A percentile compares a stretch with the other conserved stretches of the same genome.
Evolutionary conservation across 2,888 invertebrate species (phyloP).

Genomic region (Neoitamus cyanurus): DNA sequence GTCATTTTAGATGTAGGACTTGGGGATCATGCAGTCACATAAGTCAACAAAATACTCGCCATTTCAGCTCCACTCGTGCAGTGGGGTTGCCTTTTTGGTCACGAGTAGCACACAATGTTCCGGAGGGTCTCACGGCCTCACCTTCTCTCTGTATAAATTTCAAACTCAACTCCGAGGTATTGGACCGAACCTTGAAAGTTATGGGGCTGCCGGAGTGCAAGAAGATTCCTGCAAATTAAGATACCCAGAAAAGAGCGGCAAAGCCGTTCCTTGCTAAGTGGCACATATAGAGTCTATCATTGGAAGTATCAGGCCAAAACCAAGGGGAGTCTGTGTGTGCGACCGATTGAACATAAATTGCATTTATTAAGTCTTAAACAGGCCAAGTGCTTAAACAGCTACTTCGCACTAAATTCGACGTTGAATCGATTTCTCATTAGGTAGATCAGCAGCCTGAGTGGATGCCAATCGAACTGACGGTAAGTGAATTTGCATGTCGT

Average conservation of each 20-base stretch:
- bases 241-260: not conserved
- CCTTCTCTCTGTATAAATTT: not conserved
- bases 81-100: not conserved
- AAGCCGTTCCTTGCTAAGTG: not conserved
- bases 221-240: not conserved
- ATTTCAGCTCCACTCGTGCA: not conserved
- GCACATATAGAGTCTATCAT: not conserved
- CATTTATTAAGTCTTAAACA: conserved; percentile 2
- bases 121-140: not conserved
- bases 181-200: not conserved
- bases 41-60: conserved; percentile 16
- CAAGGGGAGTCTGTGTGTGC: not conserved
- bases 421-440: conserved; percentile 29
- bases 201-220: not conserved
- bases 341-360: conserved; percentile 16
- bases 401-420: not conserved
- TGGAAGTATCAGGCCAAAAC: not conserved
- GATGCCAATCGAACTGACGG: conserved; percentile 14
- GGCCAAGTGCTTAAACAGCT: not conserved
- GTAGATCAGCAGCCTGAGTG: not conserved
- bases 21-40: not conserved
- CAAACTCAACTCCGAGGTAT: not conserved
- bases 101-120: not conserved
- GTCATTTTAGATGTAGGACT: conserved; percentile 8
- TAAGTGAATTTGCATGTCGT: conserved; percentile 32